These are phyloP conservation scores for Phodopus roborovskii DNA, from an alignment of 2,113 vertebrate species.

Conservation along the genomic window DNA sequence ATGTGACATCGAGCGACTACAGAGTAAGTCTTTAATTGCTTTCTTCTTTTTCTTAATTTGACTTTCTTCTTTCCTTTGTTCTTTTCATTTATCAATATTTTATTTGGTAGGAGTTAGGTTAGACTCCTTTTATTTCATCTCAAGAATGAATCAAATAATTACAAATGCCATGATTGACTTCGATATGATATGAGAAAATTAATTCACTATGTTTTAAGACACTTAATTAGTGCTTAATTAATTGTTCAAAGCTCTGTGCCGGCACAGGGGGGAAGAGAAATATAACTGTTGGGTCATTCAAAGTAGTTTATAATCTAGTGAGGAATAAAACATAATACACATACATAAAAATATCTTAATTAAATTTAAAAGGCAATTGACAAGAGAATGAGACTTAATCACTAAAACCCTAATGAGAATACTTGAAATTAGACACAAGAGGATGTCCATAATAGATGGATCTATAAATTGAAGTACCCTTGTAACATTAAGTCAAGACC, in stretches of 20 bases:
- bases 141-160: slow-evolving; percentile 19
- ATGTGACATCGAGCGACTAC: slow-evolving; percentile 99
- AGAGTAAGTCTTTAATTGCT: slow-evolving; percentile 90
- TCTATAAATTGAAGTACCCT: slow-evolving; percentile 33
- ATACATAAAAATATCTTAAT: not conserved
- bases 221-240: slow-evolving; percentile 22
- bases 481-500: slow-evolving; percentile 28
- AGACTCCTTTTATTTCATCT: slow-evolving; percentile 11
- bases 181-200: not conserved
- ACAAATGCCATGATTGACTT: not conserved
- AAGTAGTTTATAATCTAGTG: slow-evolving; percentile 22
- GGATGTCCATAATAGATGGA: not conserved
- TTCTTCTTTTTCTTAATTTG: slow-evolving; percentile 52
- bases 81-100: not conserved
- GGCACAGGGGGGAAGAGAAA: slow-evolving; percentile 11
- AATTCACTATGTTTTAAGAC: not conserved
- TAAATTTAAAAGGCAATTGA: slow-evolving; percentile 61
- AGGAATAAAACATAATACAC: slow-evolving; percentile 30
- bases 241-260: not conserved
- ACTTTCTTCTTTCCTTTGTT: slow-evolving; percentile 46
- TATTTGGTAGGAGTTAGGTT: not conserved
- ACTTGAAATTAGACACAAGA: slow-evolving; percentile 51
- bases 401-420: slow-evolving; percentile 49
- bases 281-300: not conserved
- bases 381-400: slow-evolving; percentile 37